phyloP scores from a whole-genome alignment of 35 echinoderm and acorn worm genomes.

The Patiria miniata region DNA sequence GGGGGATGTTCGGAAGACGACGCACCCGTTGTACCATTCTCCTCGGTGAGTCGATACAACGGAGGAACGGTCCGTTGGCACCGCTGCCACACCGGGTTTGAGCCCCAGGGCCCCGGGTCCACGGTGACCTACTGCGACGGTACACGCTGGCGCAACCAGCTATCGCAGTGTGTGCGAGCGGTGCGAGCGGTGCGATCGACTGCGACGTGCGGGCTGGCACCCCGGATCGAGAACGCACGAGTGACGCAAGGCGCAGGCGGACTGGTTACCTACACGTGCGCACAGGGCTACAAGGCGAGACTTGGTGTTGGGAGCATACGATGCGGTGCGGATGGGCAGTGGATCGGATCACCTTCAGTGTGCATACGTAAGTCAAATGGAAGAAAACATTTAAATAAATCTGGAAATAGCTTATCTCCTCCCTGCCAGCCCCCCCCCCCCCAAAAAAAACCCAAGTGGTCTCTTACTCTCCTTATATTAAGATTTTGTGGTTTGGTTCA shows the following conservation, averaged over 20 bases:
- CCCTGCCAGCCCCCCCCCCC: too few species aligned
- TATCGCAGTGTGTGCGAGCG: slow-evolving; percentile 21
- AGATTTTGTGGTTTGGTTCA: too few species aligned
- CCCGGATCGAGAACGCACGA: neutral
- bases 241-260: neutral
- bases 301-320: neutral
- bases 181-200: too few species aligned
- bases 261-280: slow-evolving; percentile 37
- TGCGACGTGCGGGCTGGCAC: neutral
- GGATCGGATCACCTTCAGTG: neutral
- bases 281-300: neutral
- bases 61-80: neutral
- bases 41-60: neutral
- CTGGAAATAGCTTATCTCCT: too few species aligned
- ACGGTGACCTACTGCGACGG: slow-evolving; percentile 56
- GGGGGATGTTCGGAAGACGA: neutral
- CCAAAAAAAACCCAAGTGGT: too few species aligned
- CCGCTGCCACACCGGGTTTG: neutral
- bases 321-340: slow-evolving; percentile 32
- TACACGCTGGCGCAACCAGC: slow-evolving; percentile 44
- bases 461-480: too few species aligned
- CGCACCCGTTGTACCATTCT: neutral
- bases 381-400: too few species aligned
- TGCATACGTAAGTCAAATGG: slow-evolving; percentile 40
- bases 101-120: neutral